Evolutionary conservation across 2,888 invertebrate species (phyloP), one percentile per base, ranked within the genome.

Genomic region (Dynastes hyllus): DNA sequence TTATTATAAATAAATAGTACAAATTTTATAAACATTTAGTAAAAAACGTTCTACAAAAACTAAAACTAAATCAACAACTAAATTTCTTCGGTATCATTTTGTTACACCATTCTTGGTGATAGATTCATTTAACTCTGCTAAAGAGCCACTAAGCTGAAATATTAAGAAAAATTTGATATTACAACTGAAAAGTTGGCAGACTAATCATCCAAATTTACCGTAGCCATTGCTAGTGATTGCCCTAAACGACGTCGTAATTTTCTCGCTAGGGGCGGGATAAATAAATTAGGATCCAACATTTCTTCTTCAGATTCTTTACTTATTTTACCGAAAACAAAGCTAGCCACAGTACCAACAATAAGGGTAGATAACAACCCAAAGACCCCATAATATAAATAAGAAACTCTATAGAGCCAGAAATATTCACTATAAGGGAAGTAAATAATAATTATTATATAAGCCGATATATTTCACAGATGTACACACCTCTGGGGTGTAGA

Each of bases 331-430:
- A 79, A 67, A 5, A 91, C 76, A 76, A 88, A 86, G 83, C 93
- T 93, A 1, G 88, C 85, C 1, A 91, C 3, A 79, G 90, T 89
- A 51, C 93, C 93, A 29, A 91, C 85, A 2, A 91, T 45, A 27
- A 92, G 83, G 1, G 93, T 91, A 0, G 90, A 81, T 0, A 90
- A 8, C 66, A 92, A 87, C 37, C 93, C 93, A 40, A 92, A 82
- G 0, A 91, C 89, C 0, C 93, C 92, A 76, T 93, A 94, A 93
- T 94, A 95, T 90, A 94, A 90, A 85, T 95, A 95, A 0, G 95
- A 95, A 27, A 95, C 89, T 82, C 93, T 91, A 84, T 93, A 93
- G n/a, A 93, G 87, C 89, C 93, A 94, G 84, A 93, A 92, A 85
- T 92, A 93, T 1, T 86, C 84, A 73, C 86, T 87, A 82, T 80